phyloP scores from a whole-genome alignment of 1,140 invertebrate species.

The Brachionus manjavacas region DNA sequence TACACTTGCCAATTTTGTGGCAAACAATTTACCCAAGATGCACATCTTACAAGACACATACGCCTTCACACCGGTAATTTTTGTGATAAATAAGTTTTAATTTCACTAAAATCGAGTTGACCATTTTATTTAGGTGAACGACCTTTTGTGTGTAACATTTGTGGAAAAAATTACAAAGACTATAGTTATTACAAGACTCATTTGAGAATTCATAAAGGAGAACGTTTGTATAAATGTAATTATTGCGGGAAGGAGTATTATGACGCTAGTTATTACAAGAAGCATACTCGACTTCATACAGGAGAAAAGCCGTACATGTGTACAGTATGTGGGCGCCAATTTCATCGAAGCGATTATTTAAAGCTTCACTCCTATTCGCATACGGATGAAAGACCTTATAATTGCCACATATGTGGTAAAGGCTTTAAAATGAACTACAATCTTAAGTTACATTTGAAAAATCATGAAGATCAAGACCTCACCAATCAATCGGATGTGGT shows the following conservation, averaged over 20 bases:
- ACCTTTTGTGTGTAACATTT: constrained; percentile 55
- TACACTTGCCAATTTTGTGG: constrained; percentile 63
- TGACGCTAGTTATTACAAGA: constrained; percentile 42
- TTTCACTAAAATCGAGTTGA: constrained; percentile 23
- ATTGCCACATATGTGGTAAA: constrained; percentile 42
- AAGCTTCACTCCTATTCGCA: constrained; percentile 97
- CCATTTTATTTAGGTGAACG: constrained; percentile 47
- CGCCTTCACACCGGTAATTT: constrained; percentile 80
- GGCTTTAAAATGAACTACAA: constrained; percentile 82
- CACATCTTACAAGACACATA: constrained; percentile 89
- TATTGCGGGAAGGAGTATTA: constrained; percentile 70
- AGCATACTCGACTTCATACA: constrained; percentile 23
- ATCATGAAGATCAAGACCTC: constrained; percentile 63
- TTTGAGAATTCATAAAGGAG: constrained; percentile 49
- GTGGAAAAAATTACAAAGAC: constrained; percentile 54
- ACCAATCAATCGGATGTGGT: not conserved
- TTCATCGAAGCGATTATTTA: constrained; percentile 90
- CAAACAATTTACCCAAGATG: constrained; percentile 93
- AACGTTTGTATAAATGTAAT: constrained; percentile 62
- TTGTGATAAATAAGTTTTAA: not conserved
- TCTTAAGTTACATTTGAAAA: constrained; percentile 90
- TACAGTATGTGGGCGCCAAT: constrained; percentile 92
- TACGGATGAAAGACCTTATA: constrained; percentile 65
- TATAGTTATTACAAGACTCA: constrained; percentile 50
- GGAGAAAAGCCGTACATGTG: constrained; percentile 88